These are phyloP conservation scores for Megalonaias nervosa DNA, from an alignment of 1,140 invertebrate genomes.

Conservation along the genomic window DNA sequence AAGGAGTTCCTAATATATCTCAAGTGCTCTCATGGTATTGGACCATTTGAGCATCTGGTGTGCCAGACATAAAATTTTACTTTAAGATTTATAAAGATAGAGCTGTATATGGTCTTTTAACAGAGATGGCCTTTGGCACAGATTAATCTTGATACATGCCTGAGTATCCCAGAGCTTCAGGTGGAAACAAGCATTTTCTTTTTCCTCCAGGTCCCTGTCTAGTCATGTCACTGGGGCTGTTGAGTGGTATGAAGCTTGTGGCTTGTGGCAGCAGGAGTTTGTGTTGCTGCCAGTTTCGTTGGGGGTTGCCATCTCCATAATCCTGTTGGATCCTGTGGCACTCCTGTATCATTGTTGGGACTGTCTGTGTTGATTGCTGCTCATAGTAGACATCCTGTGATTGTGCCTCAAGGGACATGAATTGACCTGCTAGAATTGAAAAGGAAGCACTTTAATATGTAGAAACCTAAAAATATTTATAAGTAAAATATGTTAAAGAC, in stretches of 20 bases:
- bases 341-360: conserved; percentile 77
- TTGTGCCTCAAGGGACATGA: conserved; percentile 4
- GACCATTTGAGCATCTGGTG: too few relatives aligned
- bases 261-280: conserved; percentile 51
- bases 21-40: too few relatives aligned
- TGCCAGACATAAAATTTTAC: too few relatives aligned
- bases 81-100: too few relatives aligned
- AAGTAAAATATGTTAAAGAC: too few relatives aligned
- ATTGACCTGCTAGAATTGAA: conserved; percentile 24
- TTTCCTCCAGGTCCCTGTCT: conserved; percentile 77
- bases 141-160: conserved; percentile 68
- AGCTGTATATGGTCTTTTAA: too few relatives aligned
- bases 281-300: conserved; percentile 67
- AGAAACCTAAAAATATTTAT: too few relatives aligned
- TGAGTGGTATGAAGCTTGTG: conserved; percentile 59
- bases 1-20: too few relatives aligned
- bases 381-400: conserved; percentile 70
- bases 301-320: conserved; percentile 44
- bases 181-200: conserved; percentile 81
- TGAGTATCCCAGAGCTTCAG: conserved; percentile 82
- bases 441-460: not conserved
- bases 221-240: conserved; percentile 52
- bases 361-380: conserved; percentile 81
- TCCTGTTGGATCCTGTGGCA: conserved; percentile 52
- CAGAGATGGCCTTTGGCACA: too few relatives aligned